Conservation (phyloP, 2,797 vertebrate genomes). For the Crocodylus rhombifer region DNA sequence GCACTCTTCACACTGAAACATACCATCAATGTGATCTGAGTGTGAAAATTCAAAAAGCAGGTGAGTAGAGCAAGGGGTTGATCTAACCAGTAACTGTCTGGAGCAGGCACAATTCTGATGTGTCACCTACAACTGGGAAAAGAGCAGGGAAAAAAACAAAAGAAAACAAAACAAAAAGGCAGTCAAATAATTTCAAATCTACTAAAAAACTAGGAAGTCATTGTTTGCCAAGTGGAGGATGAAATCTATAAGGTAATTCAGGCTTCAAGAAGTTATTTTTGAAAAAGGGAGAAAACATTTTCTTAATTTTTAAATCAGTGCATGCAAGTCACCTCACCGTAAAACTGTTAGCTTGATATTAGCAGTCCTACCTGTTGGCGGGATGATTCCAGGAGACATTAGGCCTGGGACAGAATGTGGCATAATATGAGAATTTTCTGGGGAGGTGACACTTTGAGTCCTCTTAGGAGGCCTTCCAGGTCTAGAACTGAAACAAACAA, state of each 20-base stretch:
- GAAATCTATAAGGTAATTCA: conserved; percentile 17
- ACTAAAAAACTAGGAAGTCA: conserved; percentile 49
- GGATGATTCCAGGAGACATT: conserved; percentile 99
- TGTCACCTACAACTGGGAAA: conserved; percentile 55
- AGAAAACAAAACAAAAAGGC: neutral
- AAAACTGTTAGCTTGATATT: neutral
- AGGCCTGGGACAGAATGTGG: conserved; percentile 98
- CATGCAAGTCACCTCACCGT: neutral
- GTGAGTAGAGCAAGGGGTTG: conserved; percentile 37
- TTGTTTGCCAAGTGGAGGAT: conserved; percentile 3
- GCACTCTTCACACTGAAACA: neutral
- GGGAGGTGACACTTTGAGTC: conserved; percentile 97
- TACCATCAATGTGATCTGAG: conserved; percentile 58
- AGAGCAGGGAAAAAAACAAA: neutral
- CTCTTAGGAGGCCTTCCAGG: conserved; percentile 98
- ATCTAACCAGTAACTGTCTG: conserved; percentile 63
- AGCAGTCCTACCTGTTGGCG: conserved; percentile 92
- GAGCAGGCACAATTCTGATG: conserved; percentile 53
- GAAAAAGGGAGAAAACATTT: neutral
- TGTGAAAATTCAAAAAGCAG: conserved; percentile 62
- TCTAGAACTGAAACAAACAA: conserved; percentile 93
- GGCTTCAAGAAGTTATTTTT: conserved; percentile 21
- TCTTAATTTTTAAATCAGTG: neutral
- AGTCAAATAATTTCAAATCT: conserved; percentile 8
- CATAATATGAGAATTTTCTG: conserved; percentile 99